Percentiles rank a stretch among this genome's conserved stretches.
phyloP scores from a whole-genome alignment of 2,888 invertebrate genomes.

The Brachylomia viminalis region DNA sequence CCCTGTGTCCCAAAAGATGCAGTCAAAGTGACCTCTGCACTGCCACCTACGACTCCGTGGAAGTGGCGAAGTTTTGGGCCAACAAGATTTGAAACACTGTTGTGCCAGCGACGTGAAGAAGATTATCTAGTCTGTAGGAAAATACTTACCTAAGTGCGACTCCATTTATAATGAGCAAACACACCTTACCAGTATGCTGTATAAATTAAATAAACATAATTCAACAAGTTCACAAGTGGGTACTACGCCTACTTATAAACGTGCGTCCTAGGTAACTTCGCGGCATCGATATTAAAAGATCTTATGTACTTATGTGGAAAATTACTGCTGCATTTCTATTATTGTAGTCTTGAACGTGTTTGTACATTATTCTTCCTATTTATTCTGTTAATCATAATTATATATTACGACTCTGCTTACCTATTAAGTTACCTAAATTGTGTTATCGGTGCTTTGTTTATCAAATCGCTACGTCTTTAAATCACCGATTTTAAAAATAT shows the following conservation, averaged over 20 bases:
- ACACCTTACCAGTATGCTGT: neutral
- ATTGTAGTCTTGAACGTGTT: neutral
- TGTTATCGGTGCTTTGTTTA: neutral
- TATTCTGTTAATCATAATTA: constrained; percentile 2
- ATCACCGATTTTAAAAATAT: neutral
- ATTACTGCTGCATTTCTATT: constrained; percentile 9
- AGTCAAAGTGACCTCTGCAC: neutral
- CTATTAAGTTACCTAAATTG: neutral
- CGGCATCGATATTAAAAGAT: constrained; percentile 3
- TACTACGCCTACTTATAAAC: neutral
- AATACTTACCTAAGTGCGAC: neutral
- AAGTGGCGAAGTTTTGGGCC: neutral
- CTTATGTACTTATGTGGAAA: constrained; percentile 4
- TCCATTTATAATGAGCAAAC: neutral
- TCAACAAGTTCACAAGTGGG: neutral
- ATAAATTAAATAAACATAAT: neutral
- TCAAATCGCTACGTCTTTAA: neutral
- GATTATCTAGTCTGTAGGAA: neutral
- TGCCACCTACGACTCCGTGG: neutral
- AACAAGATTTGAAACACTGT: neutral
- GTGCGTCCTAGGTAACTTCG: neutral
- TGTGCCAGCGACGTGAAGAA: neutral
- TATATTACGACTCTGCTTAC: neutral
- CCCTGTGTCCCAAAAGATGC: neutral
- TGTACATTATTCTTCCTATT: neutral